These are phyloP conservation scores for Fundulus diaphanus DNA, from an alignment of 2,797 vertebrate species.

Conservation along the genomic window DNA sequence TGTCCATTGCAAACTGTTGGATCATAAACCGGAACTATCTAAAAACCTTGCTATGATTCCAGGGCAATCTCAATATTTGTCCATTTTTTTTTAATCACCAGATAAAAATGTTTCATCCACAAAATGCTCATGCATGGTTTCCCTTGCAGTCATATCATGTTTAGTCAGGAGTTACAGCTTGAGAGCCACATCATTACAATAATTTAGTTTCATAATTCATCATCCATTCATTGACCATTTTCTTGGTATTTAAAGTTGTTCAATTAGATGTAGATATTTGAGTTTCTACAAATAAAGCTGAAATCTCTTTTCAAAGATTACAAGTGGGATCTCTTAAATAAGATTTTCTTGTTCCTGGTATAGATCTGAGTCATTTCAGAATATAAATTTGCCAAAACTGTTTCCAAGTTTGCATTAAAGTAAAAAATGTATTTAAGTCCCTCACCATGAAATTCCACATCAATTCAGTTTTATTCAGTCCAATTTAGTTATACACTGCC, in stretches of 20 bases:
- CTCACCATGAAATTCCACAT: neutral
- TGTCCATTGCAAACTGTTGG: slow-evolving; percentile 18
- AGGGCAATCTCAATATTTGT: slow-evolving; percentile 46
- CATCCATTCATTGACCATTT: slow-evolving; percentile 12
- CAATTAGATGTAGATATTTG: no score
- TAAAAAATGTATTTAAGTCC: neutral
- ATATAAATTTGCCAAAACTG: neutral
- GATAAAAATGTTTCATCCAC: slow-evolving; percentile 40
- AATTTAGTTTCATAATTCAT: slow-evolving; percentile 21
- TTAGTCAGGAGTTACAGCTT: slow-evolving; percentile 27
- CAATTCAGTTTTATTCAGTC: neutral
- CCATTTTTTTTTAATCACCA: slow-evolving; percentile 13
- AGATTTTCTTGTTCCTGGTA: slow-evolving; percentile 6
- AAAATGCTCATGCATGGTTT: slow-evolving; percentile 40
- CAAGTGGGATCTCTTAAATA: slow-evolving; percentile 10
- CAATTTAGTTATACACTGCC: no score
- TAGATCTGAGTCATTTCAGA: neutral
- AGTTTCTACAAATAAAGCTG: slow-evolving; percentile 41
- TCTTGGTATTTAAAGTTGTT: slow-evolving; percentile 1
- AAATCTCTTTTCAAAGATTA: slow-evolving; percentile 23
- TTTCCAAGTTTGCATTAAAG: neutral
- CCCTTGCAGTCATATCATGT: slow-evolving; percentile 28
- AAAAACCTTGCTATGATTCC: slow-evolving; percentile 32
- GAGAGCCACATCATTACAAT: neutral
- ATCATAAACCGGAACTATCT: slow-evolving; percentile 51